Base-by-base conservation (phyloP, 92 coral and sea anemone species). In the Parazoanthus swiftii region DNA sequence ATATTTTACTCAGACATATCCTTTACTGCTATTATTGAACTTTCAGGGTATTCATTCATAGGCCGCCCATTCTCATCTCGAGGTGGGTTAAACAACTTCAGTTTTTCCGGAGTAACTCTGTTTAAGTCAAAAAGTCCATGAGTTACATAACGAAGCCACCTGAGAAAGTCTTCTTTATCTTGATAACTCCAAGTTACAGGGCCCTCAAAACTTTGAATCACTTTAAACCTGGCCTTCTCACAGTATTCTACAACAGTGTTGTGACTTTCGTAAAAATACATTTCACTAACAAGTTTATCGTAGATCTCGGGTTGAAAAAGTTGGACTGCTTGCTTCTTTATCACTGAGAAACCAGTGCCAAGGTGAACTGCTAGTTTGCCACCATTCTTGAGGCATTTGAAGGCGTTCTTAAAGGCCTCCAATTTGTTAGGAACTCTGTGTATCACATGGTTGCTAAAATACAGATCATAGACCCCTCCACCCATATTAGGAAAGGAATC, bases 371-470 rank as follows among this genome's bases (percentile, higher is more conserved):
- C 86, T 15, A 83, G 10, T 10, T 44, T 68, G 16, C 86, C 86
- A 25, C 78, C 86, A 4, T 83, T 71, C 56, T 68, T 83, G 11
- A 83, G 86, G 77, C 86, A 43, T 29, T 9, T 83, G 65, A 83
- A 83, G 73, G 86, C 86, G 14, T 83, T 83, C 11, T 68, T 44
- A 83, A 83, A 83, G 15, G 86, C 78, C 58, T 83, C 59, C 38
- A 83, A 50, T 78, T 83, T 83, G 76, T 83, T 83, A 6, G 86
- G 77, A 8, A 83, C 86, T 68, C 86, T 83, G 43, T 68, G 76
- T 43, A 83, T 83, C n/a, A 83, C 86, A 16, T 83, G 86, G 14
- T 83, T 83, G 44, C 86, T 83, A 71, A 83, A 83, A 43, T 83
- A 83, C 63, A 83, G 66, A 70, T 83, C 86, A 25, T 83, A 83